Percentiles rank a stretch among this genome's conserved stretches.
Conservation (phyloP, 2,113 vertebrate genomes). For the Capreolus pygargus region DNA sequence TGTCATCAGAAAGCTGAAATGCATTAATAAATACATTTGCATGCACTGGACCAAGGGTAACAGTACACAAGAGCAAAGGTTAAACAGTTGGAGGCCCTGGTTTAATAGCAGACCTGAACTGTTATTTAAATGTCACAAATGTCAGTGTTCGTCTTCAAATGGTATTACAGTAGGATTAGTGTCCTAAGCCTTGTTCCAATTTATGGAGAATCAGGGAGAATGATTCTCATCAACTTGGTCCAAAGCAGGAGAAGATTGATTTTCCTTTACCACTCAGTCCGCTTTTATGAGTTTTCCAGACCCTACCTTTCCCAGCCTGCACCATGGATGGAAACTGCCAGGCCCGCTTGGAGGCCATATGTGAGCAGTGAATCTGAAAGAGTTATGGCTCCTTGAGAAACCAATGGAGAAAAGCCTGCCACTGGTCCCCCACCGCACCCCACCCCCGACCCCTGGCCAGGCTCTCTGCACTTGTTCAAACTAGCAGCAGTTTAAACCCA, state of each 20-base stretch:
- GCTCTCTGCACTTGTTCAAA: not conserved
- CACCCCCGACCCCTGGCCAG: not conserved
- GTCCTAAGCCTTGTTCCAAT: conserved; percentile 73
- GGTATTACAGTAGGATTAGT: conserved; percentile 76
- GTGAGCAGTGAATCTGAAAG: conserved; percentile 68
- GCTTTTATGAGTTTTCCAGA: conserved; percentile 77
- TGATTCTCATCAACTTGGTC: conserved; percentile 72
- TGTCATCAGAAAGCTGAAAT: conserved; percentile 34
- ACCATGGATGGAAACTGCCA: conserved; percentile 44
- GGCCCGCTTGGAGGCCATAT: conserved; percentile 52
- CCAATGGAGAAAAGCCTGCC: conserved; percentile 8
- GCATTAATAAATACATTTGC: conserved; percentile 49
- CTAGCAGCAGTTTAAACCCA: not conserved
- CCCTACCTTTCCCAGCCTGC: conserved; percentile 45
- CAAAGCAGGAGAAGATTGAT: conserved; percentile 71
- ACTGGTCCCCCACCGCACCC: not conserved
- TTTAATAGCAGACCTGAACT: conserved; percentile 70
- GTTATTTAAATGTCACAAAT: conserved; percentile 73
- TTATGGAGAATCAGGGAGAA: conserved; percentile 73
- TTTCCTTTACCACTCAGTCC: conserved; percentile 69
- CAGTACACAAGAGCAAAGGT: conserved; percentile 66
- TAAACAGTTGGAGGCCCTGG: conserved; percentile 67
- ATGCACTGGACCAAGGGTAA: conserved; percentile 37
- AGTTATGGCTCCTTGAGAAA: conserved; percentile 58
- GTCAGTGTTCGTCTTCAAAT: conserved; percentile 73